Evolutionary conservation across 2,113 vertebrate species (phyloP), one percentile per base, ranked within the genome.

Genomic region (Paradoxurus hermaphroditus): DNA sequence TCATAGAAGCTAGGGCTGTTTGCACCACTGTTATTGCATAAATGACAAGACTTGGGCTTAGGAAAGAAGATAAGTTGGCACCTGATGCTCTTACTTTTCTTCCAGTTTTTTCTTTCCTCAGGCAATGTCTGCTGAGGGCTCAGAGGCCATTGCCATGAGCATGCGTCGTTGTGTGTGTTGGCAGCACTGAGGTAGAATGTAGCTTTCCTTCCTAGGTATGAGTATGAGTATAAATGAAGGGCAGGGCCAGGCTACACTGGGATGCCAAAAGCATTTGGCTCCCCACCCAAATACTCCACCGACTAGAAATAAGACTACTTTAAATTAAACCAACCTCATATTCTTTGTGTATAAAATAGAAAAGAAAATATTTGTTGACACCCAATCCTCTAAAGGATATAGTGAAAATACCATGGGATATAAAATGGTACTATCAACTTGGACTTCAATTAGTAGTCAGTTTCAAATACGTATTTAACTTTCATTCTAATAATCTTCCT

Each of bases 301-400:
- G 46, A 14, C 11, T 27, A 77, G 41, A 93, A 85, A 85, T 39
- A 72, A 81, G 79, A 51, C 12, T 19, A 27, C 34, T 53, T 93
- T 63, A 88, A 82, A 65, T 56, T 63, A 41, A 92, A 51, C 29
- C n/a, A 56, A 56, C n/a, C 44, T 73, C 67, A 44, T n/a, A 12
- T 51, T 83, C 82, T 86, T 78, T 56, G 39, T 23, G 14, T 49
- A 92, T 59, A 44, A 87, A 62, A 73, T 27, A 91, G 31, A 65
- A 77, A 67, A 77, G 36, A 29, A 87, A 87, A 79, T 73, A 73
- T 88, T 90, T 77, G 46, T 94, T 86, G 59, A 41, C 1, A 67
- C 3, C 4, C 18, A 44, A 4, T 34, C 16, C 46, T 81, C 72
- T 12, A 89, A 56, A 95, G 72, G 27, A 65, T 14, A 77, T 34